Conservation (phyloP, 2,888 invertebrate genomes). For the Kuschelorhynchus macadamiae region DNA sequence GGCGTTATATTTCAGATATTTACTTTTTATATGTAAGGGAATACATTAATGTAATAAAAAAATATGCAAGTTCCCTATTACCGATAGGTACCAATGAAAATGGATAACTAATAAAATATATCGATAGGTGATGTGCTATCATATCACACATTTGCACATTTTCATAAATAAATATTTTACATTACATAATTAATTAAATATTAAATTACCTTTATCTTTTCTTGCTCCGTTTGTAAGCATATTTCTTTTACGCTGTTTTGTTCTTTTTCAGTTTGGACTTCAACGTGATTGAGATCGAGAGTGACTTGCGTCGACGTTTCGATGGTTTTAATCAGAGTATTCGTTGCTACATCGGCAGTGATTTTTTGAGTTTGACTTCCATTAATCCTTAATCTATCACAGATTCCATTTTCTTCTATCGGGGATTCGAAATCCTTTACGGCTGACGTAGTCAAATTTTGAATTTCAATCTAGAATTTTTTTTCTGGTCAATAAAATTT, state of each 20-base stretch:
- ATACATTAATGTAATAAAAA: too few relatives aligned
- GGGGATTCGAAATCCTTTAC: slow-evolving; percentile 71
- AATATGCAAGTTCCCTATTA: too few relatives aligned
- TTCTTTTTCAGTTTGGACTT: slow-evolving; percentile 14
- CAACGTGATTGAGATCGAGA: background rate
- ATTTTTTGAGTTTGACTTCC: background rate
- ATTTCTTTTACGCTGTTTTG: too few relatives aligned
- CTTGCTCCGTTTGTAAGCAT: background rate
- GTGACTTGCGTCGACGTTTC: background rate
- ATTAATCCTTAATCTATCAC: background rate
- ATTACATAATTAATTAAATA: too few relatives aligned
- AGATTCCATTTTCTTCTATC: slow-evolving; percentile 60
- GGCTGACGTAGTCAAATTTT: slow-evolving; percentile 71
- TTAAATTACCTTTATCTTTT: too few relatives aligned
- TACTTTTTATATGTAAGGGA: too few relatives aligned
- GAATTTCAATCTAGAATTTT: slow-evolving; percentile 69
- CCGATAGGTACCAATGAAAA: too few relatives aligned
- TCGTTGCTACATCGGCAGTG: slow-evolving; percentile 2
- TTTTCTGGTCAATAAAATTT: background rate
- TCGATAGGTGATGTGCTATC: too few relatives aligned
- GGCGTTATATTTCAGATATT: too few relatives aligned
- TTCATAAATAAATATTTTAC: too few relatives aligned
- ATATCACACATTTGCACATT: too few relatives aligned
- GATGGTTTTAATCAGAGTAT: background rate
- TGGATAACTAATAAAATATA: too few relatives aligned